phyloP scores from a whole-genome alignment of 2,888 invertebrate species.

The Synanthedon andrenaeformis region DNA sequence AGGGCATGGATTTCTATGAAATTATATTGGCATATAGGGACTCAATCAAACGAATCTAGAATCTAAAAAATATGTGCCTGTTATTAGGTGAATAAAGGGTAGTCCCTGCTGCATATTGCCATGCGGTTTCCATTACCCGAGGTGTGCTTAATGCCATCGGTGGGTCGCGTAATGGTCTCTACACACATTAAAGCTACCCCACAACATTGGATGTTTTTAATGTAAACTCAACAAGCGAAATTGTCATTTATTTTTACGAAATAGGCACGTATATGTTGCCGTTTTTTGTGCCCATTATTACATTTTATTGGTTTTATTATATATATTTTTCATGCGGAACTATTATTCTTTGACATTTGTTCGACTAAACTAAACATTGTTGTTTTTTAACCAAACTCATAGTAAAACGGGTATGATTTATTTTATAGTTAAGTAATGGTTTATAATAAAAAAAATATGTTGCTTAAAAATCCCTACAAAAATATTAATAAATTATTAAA shows the following conservation, averaged over 20 bases:
- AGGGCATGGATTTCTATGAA: too few species aligned
- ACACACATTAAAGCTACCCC: constrained; percentile 51
- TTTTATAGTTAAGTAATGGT: too few species aligned
- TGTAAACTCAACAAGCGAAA: constrained; percentile 51
- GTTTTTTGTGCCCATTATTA: constrained; percentile 39
- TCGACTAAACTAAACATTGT: too few species aligned
- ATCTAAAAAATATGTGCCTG: constrained; percentile 5
- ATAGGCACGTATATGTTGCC: constrained; percentile 36
- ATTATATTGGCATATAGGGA: constrained; percentile 1
- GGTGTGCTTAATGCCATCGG: constrained; percentile 48
- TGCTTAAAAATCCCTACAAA: too few species aligned
- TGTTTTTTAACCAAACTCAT: too few species aligned
- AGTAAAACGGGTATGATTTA: too few species aligned
- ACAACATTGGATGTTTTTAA: constrained; percentile 41
- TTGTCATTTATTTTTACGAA: constrained; percentile 46
- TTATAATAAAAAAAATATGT: too few species aligned
- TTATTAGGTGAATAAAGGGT: constrained; percentile 23
- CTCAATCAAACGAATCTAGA: constrained; percentile 7
- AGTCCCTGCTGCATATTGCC: constrained; percentile 39
- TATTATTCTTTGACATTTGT: neutral
- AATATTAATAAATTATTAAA: too few species aligned
- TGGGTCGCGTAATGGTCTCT: constrained; percentile 48
- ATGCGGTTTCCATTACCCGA: constrained; percentile 54
- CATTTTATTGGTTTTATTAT: constrained; percentile 51
- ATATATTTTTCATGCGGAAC: constrained; percentile 24